Base-by-base conservation (phyloP, 53 echinoderm and acorn worm species). In the Actinopyga echinites region DNA sequence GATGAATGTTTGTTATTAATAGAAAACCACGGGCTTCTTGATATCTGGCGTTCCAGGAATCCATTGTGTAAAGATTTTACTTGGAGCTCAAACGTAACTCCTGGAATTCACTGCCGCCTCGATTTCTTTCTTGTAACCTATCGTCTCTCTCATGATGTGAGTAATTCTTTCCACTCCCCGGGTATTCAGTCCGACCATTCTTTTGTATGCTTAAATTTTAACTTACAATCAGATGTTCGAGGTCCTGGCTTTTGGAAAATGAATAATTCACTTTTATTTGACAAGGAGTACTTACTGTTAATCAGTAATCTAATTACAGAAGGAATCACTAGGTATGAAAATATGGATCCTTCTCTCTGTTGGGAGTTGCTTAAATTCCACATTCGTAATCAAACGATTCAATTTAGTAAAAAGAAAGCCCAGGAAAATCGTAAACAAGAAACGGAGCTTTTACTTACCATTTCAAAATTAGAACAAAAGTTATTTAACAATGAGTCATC, bases 311-410 rank as follows among this genome's bases (percentile, higher is more conserved):
- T 37, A 37, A 37, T 13, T 36, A 44, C 36, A 1, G 25, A 73
- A 4, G 19, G 42, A 9, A 42, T 22, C 10, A 21, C n/a, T 25
- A 22, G 23, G 12, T 42, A 26, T 36, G 30, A 64, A 23, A 65
- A 40, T 23, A 29, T 40, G 24, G 29, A 83, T 40, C 8, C n/a
- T 26, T 20, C 43, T 30, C 19, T 64, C 24, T 17, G 25, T 22
- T 64, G 83, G 83, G 83, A 83, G n/a, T 43, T 83, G 5, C 1
- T 83, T 11, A 83, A 83, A 29, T 83, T 23, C 43, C 38, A 65
- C 37, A 64, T 83, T 44, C 65, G 83, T 17, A 40, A 19, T 26
- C 23, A 24, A 23, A 63, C 82, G 5, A 60, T 61, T 30, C 4
- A 5, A 12, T 82, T 63, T 42, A 31, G 22, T 36, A 82, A 82